A percentile compares a stretch with the other conserved stretches of the same genome.
phyloP scores from a whole-genome alignment of 2,888 invertebrate genomes.

The Parasteatoda lunata region DNA sequence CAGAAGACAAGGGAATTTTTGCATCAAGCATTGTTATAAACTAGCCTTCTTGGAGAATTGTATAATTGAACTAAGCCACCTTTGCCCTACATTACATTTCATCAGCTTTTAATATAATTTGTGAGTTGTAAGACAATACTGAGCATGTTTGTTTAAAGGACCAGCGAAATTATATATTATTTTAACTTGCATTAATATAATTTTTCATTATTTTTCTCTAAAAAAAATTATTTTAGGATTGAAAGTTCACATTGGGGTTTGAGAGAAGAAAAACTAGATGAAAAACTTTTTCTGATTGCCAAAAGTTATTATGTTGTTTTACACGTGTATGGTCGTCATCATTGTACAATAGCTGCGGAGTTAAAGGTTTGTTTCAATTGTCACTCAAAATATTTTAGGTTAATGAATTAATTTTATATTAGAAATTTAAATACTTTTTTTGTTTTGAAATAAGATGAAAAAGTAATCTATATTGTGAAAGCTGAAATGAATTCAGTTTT shows the following conservation, averaged over 20 bases:
- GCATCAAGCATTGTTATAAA: too few relatives aligned
- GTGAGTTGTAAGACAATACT: too few relatives aligned
- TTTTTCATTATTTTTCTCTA: not conserved
- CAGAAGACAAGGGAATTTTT: too few relatives aligned
- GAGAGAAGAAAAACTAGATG: constrained; percentile 47
- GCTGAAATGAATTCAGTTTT: too few relatives aligned
- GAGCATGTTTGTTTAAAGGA: too few relatives aligned
- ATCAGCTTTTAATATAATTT: too few relatives aligned
- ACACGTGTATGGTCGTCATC: constrained; percentile 45
- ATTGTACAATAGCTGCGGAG: constrained; percentile 30
- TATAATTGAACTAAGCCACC: too few relatives aligned
- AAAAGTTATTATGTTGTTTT: constrained; percentile 49
- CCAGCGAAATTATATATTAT: not conserved
- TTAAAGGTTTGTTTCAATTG: constrained; percentile 20
- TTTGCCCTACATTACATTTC: too few relatives aligned
- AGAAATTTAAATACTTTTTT: too few relatives aligned
- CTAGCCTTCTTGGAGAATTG: too few relatives aligned
- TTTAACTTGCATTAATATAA: not conserved
- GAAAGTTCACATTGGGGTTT: constrained; percentile 44
- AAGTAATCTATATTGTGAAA: too few relatives aligned
- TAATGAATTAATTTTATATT: not conserved
- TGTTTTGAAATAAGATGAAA: too few relatives aligned
- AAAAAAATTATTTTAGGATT: constrained; percentile 18
- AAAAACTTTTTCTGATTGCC: constrained; percentile 45
- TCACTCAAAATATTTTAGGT: not conserved